Conservation (phyloP, 2,888 invertebrate genomes). For the Drosophila diplacantha region DNA sequence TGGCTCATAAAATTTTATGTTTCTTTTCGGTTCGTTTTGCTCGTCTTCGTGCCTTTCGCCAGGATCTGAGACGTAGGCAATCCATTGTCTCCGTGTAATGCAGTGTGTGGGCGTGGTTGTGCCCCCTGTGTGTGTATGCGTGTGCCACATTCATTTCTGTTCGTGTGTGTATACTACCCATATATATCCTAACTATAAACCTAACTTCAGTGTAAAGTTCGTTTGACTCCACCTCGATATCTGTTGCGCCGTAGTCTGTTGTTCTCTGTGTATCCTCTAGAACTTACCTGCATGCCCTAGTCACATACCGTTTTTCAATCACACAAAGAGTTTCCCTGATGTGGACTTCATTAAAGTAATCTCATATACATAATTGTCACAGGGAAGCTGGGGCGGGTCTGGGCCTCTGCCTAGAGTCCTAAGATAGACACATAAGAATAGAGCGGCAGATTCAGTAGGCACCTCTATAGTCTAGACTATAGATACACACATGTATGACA, state of each 20-base stretch:
- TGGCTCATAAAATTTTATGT: conserved; percentile 63
- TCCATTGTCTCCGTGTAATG: conserved; percentile 11
- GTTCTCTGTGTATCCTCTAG: conserved; percentile 46
- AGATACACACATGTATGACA: conserved; percentile 1
- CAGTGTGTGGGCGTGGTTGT: conserved; percentile 12
- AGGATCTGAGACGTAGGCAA: conserved; percentile 18
- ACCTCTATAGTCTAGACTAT: conserved; percentile 8
- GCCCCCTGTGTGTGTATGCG: conserved; percentile 24
- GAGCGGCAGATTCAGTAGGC: conserved; percentile 7
- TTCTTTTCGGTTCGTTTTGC: conserved; percentile 48
- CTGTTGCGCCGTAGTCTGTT: conserved; percentile 52
- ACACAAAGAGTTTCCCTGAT: conserved; percentile 4
- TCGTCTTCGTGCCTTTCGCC: conserved; percentile 14
- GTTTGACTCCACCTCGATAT: conserved; percentile 40
- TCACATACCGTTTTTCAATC: conserved; percentile 4
- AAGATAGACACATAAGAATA: conserved; percentile 3
- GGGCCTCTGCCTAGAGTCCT: neutral
- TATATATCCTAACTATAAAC: conserved; percentile 44
- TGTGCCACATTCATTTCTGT: conserved; percentile 31
- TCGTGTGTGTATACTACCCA: conserved; percentile 41
- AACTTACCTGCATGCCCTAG: conserved; percentile 53
- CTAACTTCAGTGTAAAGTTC: conserved; percentile 50
- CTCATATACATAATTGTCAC: conserved; percentile 8
- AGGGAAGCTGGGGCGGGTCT: neutral
- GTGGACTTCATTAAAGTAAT: conserved; percentile 1